Evolutionary conservation across 2,888 invertebrate species (phyloP).

Genomic region (Macaria notata): DNA sequence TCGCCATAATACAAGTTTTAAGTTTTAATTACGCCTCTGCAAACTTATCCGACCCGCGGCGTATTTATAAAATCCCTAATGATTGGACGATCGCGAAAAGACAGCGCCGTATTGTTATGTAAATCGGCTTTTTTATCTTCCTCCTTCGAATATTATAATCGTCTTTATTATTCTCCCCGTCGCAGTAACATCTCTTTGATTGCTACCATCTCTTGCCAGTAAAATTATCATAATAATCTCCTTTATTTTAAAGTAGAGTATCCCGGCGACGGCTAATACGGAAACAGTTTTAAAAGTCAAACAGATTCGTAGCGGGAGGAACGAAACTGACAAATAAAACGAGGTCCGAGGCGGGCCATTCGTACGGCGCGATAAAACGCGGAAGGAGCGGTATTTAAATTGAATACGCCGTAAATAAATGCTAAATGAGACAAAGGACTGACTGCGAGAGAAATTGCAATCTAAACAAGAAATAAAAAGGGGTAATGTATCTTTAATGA

Average conservation of each 20-base stretch:
- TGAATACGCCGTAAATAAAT: conserved; percentile 78
- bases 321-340: conserved; percentile 69
- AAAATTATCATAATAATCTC: conserved; percentile 29
- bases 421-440: conserved; percentile 78
- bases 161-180: conserved; percentile 38
- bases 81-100: conserved; percentile 35
- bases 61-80: conserved; percentile 45
- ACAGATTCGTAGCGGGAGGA: conserved; percentile 52
- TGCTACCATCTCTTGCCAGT: conserved; percentile 28
- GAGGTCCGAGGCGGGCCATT: conserved; percentile 64
- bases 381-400: conserved; percentile 75
- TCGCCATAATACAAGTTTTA: conserved; percentile 68
- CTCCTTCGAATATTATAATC: conserved; percentile 37
- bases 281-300: conserved; percentile 29
- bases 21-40: conserved; percentile 75
- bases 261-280: conserved; percentile 13
- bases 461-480: conserved; percentile 71
- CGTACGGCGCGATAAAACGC: conserved; percentile 71
- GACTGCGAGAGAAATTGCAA: conserved; percentile 70
- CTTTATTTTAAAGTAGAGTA: conserved; percentile 24
- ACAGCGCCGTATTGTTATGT: conserved; percentile 40
- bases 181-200: conserved; percentile 35
- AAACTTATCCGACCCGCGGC: conserved; percentile 49
- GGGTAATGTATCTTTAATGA: conserved; percentile 74
- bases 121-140: conserved; percentile 42